Base-by-base conservation (phyloP, 2,113 vertebrate genomes). In the Eudyptes chrysolophus region DNA sequence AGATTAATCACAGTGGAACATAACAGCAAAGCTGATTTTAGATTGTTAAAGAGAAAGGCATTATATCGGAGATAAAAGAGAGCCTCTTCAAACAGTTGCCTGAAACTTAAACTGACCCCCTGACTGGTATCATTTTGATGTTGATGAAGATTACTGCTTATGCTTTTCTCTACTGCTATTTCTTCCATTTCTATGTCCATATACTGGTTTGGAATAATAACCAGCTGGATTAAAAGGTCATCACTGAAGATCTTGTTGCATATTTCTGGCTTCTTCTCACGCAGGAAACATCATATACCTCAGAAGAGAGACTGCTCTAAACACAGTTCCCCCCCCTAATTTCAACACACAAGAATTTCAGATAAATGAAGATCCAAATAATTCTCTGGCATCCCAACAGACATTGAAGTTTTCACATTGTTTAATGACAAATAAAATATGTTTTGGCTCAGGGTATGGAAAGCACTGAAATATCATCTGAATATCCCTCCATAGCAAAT, bases 1-100 rank as follows among this genome's bases (percentile, higher is more conserved):
- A 66, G 89, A 93, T 96, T 94, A 97, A 95, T 95, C 91, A 95
- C 34, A 91, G 26, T 21, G 10, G 32, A 95, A 82, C 44, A 72
- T 34, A 87, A 40, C 57, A 94, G 84, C 77, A 93, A 94, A 84
- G 29, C 34, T 26, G 29, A 60, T 82, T 91, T 94, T 79, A 78
- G 22, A 57, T 68, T 66, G 48, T 55, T 90, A 55, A 84, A 66
- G 42, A 68, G n/a, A 70, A 88, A 78, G 42, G 10, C 34, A 61
- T 54, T 69, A 52, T 54, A 72, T 1, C n/a, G 22, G 20, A 82
- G 27, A 68, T 72, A 65, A 82, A 79, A 90, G 14, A 38, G 13
- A 86, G 32, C 12, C 16, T 86, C 32, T 79, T 61, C 52, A 58
- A 44, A 72, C 12, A 57, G 49, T 46, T 95, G 27, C 36, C 52